Conservation (phyloP, 64 coral and sea anemone species). For the Montipora capricornis region DNA sequence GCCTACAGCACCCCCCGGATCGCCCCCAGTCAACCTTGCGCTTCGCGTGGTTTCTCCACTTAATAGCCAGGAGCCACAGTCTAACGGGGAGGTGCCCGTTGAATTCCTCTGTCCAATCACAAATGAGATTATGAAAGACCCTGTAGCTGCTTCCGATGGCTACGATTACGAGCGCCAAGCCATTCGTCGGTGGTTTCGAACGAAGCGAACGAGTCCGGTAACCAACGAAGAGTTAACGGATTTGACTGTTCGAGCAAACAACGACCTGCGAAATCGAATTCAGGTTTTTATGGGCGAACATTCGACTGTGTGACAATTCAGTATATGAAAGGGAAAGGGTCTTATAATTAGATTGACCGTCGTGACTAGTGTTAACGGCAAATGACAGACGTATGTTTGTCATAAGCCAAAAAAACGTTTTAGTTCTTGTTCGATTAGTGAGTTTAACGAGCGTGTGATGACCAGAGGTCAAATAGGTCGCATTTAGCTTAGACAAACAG, state of each 20-base stretch:
- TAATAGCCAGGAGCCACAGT: not conserved
- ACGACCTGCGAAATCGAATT: slow-evolving; percentile 57
- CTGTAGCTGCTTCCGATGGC: slow-evolving; percentile 77
- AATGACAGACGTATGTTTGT: too few species aligned
- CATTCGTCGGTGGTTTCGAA: slow-evolving; percentile 78
- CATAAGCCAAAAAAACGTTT: too few species aligned
- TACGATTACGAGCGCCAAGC: slow-evolving; percentile 82
- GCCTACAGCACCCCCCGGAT: slow-evolving; percentile 30
- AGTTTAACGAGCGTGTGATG: too few species aligned
- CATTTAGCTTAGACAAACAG: too few species aligned
- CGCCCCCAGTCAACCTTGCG: not conserved
- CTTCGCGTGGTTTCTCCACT: slow-evolving; percentile 20
- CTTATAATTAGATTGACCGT: too few species aligned
- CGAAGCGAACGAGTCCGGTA: slow-evolving; percentile 86
- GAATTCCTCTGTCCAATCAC: slow-evolving; percentile 90
- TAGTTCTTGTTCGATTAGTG: too few species aligned
- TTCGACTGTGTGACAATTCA: slow-evolving; percentile 8
- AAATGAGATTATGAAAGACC: slow-evolving; percentile 82
- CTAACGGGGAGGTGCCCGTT: slow-evolving; percentile 78
- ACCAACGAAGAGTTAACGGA: slow-evolving; percentile 77
- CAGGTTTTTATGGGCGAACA: slow-evolving; percentile 26
- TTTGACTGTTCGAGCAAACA: slow-evolving; percentile 51
- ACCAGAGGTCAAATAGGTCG: too few species aligned
- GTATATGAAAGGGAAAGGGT: not conserved
- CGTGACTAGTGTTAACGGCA: too few species aligned